phyloP scores from a whole-genome alignment of 1,140 invertebrate species.

The Drosophila erecta region DNA sequence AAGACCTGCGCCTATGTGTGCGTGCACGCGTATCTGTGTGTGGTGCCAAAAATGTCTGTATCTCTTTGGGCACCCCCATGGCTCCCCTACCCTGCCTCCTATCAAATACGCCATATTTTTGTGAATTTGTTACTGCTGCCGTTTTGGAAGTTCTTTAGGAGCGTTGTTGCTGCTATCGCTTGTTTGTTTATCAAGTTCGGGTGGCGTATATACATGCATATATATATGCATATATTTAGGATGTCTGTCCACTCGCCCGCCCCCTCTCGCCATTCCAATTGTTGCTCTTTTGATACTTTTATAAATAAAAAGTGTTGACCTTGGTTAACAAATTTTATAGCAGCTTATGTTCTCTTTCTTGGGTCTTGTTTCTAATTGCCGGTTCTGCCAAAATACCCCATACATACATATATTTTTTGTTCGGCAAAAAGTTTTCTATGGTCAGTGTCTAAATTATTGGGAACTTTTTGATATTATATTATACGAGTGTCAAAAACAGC shows the following conservation, averaged over 20 bases:
- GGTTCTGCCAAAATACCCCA: neutral
- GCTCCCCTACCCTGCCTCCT: neutral
- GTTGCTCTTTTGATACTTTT: conserved; percentile 16
- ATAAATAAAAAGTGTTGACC: conserved; percentile 60
- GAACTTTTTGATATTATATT: no score
- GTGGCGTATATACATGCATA: conserved; percentile 1
- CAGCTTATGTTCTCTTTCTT: conserved; percentile 27
- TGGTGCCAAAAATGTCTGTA: conserved; percentile 43
- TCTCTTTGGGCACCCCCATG: conserved; percentile 14
- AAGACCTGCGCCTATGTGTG: conserved; percentile 27
- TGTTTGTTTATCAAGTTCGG: conserved; percentile 43
- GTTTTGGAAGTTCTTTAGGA: conserved; percentile 16
- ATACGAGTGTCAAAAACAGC: neutral
- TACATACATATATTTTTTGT: neutral
- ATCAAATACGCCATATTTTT: conserved; percentile 51
- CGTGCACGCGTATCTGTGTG: conserved; percentile 9
- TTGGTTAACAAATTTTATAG: conserved; percentile 66
- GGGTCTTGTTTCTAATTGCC: conserved; percentile 63
- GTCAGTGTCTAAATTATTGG: neutral
- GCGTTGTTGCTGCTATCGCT: conserved; percentile 19
- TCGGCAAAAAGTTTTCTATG: neutral
- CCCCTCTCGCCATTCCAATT: conserved; percentile 9
- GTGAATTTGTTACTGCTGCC: conserved; percentile 18
- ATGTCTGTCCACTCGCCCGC: neutral
- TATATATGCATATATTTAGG: neutral